A percentile compares a stretch with the other conserved stretches of the same genome.
Evolutionary conservation across 2,797 vertebrate species (phyloP).

Genomic region (Spinibarbus caldwelli): DNA sequence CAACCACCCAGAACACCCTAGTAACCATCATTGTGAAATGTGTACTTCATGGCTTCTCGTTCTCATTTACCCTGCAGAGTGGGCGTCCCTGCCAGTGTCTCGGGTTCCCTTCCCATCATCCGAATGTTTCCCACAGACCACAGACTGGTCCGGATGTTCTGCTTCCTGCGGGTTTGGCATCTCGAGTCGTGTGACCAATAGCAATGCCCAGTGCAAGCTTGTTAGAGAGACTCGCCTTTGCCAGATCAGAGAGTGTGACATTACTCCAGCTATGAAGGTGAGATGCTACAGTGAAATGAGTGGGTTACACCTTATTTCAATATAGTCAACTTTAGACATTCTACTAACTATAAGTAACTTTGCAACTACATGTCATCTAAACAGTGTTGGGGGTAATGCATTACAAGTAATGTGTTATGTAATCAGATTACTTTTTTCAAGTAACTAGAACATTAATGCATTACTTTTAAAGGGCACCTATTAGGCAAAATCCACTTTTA

Average conservation of each 20-base stretch:
- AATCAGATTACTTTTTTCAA: background rate
- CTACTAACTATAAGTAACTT: background rate
- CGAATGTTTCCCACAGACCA: constrained; percentile 74
- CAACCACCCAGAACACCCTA: background rate
- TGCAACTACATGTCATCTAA: background rate
- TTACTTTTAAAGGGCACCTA: background rate
- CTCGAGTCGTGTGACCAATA: constrained; percentile 78
- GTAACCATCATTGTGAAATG: too few species aligned
- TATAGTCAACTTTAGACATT: background rate
- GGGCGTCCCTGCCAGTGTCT: constrained; percentile 53
- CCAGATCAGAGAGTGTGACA: constrained; percentile 70
- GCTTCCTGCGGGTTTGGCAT: constrained; percentile 77
- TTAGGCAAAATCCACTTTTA: background rate
- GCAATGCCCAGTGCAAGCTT: constrained; percentile 73
- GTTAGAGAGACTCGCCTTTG: constrained; percentile 76
- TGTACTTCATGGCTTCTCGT: background rate
- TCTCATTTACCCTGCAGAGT: constrained; percentile 60
- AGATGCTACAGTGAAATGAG: background rate
- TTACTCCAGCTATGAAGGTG: constrained; percentile 67
- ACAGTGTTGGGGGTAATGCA: background rate
- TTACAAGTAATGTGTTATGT: too few species aligned
- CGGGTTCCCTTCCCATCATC: constrained; percentile 49
- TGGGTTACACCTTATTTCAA: background rate
- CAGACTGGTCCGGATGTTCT: constrained; percentile 77
- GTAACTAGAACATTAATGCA: background rate